Base-by-base conservation (phyloP, 2,888 invertebrate species). In the Melieria omissa region DNA sequence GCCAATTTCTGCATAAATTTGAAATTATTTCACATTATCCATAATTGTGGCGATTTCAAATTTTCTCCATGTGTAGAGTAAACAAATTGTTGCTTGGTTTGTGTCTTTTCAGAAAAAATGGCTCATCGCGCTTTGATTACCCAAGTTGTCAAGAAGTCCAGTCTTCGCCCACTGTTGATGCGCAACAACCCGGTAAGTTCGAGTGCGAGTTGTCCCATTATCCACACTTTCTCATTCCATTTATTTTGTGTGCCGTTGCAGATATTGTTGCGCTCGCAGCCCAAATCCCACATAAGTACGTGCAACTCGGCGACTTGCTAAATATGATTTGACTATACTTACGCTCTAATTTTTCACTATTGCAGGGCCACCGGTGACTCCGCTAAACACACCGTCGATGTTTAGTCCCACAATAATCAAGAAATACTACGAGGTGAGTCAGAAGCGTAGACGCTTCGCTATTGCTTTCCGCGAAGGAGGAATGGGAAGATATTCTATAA, bases 401-500 rank as follows among this genome's bases (percentile, higher is more conserved):
- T 76, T 78, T 72, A 73, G 74, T 55, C 73, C 74, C 8, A 14
- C 69, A 49, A 73, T 73, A 57, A 75, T 78, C 57, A 60, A 64
- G 57, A 75, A 75, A 58, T 74, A 77, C 70, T 64, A 70, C n/a
- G 78, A 76, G 77, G 78, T 78, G 67, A 77, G 77, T 75, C 14
- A 29, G 29, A 29, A 29, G 29, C 29, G 29, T 29, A 29, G 29
- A 29, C 29, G 29, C 29, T 29, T 29, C 29, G 29, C 29, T 29
- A 29, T 29, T 29, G 29, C 29, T 29, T 29, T 29, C 29, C 29
- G 29, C 29, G 2, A 29, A 29, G 29, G 29, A 3, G 29, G 29
- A 29, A 29, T 29, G 29, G 2, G 3, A 3, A 29, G 3, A 29
- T 29, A 29, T 29, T 29, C 29, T 29, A 44, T 29, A 61, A 6